phyloP scores from a whole-genome alignment of 2,797 vertebrate genomes.

The Parauchenoglanis punctatus region DNA sequence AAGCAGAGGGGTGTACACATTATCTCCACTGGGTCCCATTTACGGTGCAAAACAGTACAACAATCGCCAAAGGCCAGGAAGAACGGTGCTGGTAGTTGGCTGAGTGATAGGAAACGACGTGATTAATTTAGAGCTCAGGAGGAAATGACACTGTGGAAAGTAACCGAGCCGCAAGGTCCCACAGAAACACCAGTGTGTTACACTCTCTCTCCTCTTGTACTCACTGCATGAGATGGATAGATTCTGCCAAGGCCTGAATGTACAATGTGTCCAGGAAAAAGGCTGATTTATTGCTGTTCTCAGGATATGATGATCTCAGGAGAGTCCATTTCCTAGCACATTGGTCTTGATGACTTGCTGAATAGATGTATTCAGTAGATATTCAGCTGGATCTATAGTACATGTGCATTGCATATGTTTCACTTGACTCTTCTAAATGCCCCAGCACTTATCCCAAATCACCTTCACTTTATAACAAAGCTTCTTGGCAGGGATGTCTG shows the following conservation, averaged over 20 bases:
- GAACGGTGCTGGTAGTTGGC: constrained; percentile 64
- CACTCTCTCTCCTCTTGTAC: constrained; percentile 9
- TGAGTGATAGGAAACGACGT: constrained; percentile 73
- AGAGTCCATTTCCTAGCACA: constrained; percentile 36
- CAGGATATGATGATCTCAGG: constrained; percentile 45
- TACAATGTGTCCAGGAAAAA: constrained; percentile 54
- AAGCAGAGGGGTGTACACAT: constrained; percentile 26
- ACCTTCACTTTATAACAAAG: constrained; percentile 22
- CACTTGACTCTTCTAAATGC: not conserved
- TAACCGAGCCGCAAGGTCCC: constrained; percentile 67
- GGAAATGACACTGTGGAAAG: constrained; percentile 76
- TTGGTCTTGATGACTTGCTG: constrained; percentile 8
- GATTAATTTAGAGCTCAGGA: constrained; percentile 69
- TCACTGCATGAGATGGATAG: constrained; percentile 19
- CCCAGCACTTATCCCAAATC: constrained; percentile 20
- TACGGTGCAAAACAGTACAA: constrained; percentile 55
- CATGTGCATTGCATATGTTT: not conserved
- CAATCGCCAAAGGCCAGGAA: constrained; percentile 58
- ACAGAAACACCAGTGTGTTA: constrained; percentile 21
- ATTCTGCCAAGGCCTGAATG: constrained; percentile 42
- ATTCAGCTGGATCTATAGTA: constrained; percentile 1
- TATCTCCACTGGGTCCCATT: constrained; percentile 58
- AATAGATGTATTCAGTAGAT: not conserved
- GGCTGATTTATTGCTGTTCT: constrained; percentile 52
- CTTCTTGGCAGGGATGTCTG: constrained; percentile 27